phyloP scores from a whole-genome alignment of 2,888 invertebrate genomes.

The Synanthedon vespiformis region DNA sequence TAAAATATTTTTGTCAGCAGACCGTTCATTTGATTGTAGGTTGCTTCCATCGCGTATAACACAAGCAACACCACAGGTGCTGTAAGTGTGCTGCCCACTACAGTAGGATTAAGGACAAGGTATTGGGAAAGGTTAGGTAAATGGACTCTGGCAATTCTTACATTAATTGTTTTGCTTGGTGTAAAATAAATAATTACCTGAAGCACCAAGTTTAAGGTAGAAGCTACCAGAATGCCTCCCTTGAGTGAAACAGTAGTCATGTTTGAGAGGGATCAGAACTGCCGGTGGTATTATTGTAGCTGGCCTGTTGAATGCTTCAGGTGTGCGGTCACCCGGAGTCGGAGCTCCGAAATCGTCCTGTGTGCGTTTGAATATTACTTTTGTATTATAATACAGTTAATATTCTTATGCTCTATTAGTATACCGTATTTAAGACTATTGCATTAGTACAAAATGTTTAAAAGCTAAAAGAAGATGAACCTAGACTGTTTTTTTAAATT shows the following conservation, averaged over 20 bases:
- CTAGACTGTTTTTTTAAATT: too few species aligned
- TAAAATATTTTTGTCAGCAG: too few species aligned
- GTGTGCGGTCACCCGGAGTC: conserved; percentile 26
- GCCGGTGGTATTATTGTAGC: conserved; percentile 38
- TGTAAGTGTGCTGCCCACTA: too few species aligned
- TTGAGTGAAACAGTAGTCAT: conserved; percentile 74
- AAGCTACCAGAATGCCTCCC: conserved; percentile 80
- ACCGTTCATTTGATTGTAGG: too few species aligned
- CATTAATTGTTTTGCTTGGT: too few species aligned
- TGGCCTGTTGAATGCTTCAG: conserved; percentile 23
- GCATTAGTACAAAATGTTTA: too few species aligned
- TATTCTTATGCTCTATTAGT: neutral
- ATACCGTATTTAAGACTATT: neutral
- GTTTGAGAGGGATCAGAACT: conserved; percentile 50
- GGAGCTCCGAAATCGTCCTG: conserved; percentile 16
- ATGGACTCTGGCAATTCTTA: too few species aligned
- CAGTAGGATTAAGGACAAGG: too few species aligned
- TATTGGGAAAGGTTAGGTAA: too few species aligned
- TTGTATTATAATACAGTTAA: neutral
- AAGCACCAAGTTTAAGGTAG: conserved; percentile 80
- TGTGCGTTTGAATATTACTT: neutral
- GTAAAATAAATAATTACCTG: conserved; percentile 54
- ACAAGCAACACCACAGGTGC: too few species aligned
- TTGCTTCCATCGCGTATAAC: too few species aligned
- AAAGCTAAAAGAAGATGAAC: too few species aligned